These are phyloP conservation scores for Bacillus rossius DNA, from an alignment of 1,140 invertebrate genomes.

Conservation along the genomic window DNA sequence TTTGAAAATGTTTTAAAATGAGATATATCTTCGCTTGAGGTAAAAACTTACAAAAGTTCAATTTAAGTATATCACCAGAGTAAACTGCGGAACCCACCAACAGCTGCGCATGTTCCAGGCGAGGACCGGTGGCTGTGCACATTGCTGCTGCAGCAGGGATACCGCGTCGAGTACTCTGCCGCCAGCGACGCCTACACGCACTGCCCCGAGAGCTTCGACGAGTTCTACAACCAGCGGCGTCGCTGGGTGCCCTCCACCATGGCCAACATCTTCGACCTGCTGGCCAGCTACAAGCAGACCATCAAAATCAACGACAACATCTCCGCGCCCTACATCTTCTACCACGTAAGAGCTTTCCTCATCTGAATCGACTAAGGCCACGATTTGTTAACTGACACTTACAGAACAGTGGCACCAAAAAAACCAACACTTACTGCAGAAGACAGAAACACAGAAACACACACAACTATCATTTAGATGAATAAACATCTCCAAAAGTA, in stretches of 20 bases:
- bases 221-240: conserved; percentile 58
- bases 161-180: conserved; percentile 59
- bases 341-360: conserved; percentile 40
- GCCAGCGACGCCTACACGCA: conserved; percentile 60
- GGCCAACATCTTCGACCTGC: conserved; percentile 59
- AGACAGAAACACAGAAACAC: too few species aligned
- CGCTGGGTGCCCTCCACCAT: conserved; percentile 61
- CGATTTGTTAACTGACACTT: not conserved
- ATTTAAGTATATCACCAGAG: too few species aligned
- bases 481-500: not conserved
- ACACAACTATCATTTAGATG: too few species aligned
- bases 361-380: too few species aligned
- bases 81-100: too few species aligned
- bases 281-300: conserved; percentile 47
- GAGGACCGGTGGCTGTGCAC: conserved; percentile 63
- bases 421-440: too few species aligned
- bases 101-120: too few species aligned
- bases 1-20: too few species aligned
- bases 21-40: too few species aligned
- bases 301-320: conserved; percentile 53
- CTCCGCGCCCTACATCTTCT: conserved; percentile 50
- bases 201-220: conserved; percentile 55
- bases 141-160: conserved; percentile 55
- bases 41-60: too few species aligned
- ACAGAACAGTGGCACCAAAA: too few species aligned